Percentiles rank a stretch among this genome's conserved stretches.
Conservation (phyloP, 2,797 vertebrate species). For the Trachops cirrhosus region DNA sequence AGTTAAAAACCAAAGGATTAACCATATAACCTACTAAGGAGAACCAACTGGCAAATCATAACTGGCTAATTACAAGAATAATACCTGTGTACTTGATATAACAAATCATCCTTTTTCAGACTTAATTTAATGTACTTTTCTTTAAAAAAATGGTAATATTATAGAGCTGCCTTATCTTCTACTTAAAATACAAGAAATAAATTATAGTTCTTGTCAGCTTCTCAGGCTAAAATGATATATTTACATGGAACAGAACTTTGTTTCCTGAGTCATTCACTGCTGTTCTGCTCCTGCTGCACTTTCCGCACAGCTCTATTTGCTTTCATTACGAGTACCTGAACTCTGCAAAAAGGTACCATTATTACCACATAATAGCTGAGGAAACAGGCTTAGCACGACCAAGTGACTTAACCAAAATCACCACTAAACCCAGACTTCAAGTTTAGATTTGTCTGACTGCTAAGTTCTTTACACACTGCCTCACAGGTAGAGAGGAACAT, state of each 20-base stretch:
- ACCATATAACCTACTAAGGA: neutral
- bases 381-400: neutral
- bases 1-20: neutral
- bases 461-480: neutral
- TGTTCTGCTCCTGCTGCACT: neutral
- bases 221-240: neutral
- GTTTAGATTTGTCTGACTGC: neutral
- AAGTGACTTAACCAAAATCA: neutral
- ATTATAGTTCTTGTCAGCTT: neutral
- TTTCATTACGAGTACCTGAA: neutral
- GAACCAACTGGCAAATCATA: neutral
- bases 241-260: neutral
- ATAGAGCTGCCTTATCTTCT: neutral
- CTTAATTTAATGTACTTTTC: neutral
- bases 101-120: conserved; percentile 3
- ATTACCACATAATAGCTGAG: neutral
- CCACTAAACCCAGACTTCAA: neutral
- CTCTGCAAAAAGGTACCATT: neutral
- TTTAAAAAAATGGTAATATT: neutral
- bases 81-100: neutral
- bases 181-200: neutral
- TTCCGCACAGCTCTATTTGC: neutral
- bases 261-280: neutral
- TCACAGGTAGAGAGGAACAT: neutral
- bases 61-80: neutral